These are phyloP conservation scores for Dipodomys stephensi DNA, from an alignment of 2,113 vertebrate genomes.

Conservation along the genomic window DNA sequence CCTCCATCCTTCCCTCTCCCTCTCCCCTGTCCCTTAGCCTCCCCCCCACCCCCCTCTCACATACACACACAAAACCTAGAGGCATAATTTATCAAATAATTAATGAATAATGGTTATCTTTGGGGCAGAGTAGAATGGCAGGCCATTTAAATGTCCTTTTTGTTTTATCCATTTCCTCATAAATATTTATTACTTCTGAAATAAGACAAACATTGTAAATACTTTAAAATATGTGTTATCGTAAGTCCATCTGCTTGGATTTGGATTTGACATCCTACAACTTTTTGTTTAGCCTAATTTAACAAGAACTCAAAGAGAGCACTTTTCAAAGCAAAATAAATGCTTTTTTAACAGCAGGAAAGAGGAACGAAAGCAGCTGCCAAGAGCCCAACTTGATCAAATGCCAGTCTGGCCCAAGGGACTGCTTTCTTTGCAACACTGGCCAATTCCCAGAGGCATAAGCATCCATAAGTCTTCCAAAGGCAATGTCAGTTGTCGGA, in stretches of 20 bases:
- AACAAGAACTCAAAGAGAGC: not conserved
- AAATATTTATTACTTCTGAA: not conserved
- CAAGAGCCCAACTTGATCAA: not conserved
- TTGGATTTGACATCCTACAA: not conserved
- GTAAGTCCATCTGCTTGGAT: not conserved
- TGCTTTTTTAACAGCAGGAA: conserved; percentile 40
- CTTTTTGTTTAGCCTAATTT: conserved; percentile 50
- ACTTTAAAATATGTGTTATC: conserved; percentile 34
- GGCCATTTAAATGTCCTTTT: not conserved
- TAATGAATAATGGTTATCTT: conserved; percentile 25
- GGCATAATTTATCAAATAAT: not conserved
- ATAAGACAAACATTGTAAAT: not conserved
- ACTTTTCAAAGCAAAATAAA: conserved; percentile 30
- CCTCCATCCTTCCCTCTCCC: too few relatives aligned
- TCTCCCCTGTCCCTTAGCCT: not conserved
- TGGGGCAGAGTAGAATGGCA: not conserved
- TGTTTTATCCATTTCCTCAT: not conserved
- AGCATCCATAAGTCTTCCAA: not conserved
- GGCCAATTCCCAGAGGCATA: not conserved
- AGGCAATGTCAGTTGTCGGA: not conserved
- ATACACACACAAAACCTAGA: not conserved
- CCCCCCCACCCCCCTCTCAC: not conserved
- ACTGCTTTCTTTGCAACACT: not conserved
- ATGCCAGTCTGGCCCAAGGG: not conserved
- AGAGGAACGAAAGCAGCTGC: conserved; percentile 16